Evolutionary conservation across 2,888 invertebrate genomes (phyloP).

Genomic region (Apamea crenata): DNA sequence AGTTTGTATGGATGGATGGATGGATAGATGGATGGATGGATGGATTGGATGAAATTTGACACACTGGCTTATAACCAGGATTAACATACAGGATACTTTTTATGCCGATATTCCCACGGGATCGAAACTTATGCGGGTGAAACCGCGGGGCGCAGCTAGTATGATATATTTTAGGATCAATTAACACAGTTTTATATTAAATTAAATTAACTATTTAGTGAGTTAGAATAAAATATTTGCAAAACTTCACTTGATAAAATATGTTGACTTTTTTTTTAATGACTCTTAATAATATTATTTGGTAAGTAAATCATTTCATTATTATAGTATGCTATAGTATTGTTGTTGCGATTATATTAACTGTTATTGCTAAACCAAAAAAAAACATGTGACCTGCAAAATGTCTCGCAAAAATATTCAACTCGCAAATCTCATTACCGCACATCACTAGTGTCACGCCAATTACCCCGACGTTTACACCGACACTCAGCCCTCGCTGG

Average conservation of each 20-base stretch:
- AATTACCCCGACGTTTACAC: conserved; percentile 25
- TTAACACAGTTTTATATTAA: neutral
- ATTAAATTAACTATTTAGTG: neutral
- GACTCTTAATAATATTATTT: neutral
- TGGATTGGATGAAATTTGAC: too few species aligned
- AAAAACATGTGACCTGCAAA: neutral
- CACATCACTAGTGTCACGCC: conserved; percentile 24
- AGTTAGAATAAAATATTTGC: neutral
- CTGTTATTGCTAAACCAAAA: neutral
- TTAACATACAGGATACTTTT: too few species aligned
- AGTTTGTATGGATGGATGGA: too few species aligned
- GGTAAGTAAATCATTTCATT: neutral
- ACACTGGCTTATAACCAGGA: too few species aligned
- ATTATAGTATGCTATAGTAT: neutral
- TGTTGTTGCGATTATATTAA: neutral
- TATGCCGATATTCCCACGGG: too few species aligned
- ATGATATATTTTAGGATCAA: neutral
- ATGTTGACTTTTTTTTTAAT: neutral
- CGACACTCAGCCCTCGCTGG: conserved; percentile 4
- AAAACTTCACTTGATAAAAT: neutral
- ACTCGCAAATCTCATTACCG: neutral
- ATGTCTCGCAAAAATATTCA: neutral
- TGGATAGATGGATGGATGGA: too few species aligned
- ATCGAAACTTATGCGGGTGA: too few species aligned
- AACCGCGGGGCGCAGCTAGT: too few species aligned